Conservation (phyloP, 2,888 invertebrate genomes). For the Ctena decussata region DNA sequence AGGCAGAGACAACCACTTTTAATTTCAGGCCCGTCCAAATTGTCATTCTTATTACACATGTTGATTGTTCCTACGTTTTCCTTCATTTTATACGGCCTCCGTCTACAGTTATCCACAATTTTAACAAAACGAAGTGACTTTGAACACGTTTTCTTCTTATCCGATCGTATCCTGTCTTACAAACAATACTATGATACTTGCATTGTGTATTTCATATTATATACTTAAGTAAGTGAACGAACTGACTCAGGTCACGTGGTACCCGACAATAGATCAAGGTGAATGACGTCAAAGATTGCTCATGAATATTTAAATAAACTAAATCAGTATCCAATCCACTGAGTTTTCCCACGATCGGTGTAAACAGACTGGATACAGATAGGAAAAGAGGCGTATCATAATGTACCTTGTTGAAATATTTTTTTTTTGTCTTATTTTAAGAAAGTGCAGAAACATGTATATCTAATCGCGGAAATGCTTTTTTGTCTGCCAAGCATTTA, state of each 20-base stretch:
- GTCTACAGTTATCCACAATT: background rate
- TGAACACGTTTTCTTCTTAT: background rate
- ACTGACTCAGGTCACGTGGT: background rate
- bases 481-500: no score
- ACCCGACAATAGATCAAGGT: background rate
- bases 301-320: no score
- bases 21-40: slow-evolving; percentile 62
- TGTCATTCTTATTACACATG: slow-evolving; percentile 29
- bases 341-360: no score
- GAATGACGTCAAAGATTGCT: background rate
- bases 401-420: no score
- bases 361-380: no score
- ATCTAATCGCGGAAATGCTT: no score
- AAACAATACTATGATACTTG: background rate
- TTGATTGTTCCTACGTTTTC: background rate
- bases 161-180: background rate
- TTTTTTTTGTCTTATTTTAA: no score
- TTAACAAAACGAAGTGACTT: background rate
- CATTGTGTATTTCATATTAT: background rate
- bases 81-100: background rate
- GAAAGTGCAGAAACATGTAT: no score
- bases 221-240: background rate
- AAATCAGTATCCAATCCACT: no score
- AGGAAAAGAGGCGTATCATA: no score
- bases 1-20: slow-evolving; percentile 70